Percentiles rank a stretch among this genome's conserved stretches.
phyloP scores from a whole-genome alignment of 2,113 vertebrate species.

The Piaya cayana region DNA sequence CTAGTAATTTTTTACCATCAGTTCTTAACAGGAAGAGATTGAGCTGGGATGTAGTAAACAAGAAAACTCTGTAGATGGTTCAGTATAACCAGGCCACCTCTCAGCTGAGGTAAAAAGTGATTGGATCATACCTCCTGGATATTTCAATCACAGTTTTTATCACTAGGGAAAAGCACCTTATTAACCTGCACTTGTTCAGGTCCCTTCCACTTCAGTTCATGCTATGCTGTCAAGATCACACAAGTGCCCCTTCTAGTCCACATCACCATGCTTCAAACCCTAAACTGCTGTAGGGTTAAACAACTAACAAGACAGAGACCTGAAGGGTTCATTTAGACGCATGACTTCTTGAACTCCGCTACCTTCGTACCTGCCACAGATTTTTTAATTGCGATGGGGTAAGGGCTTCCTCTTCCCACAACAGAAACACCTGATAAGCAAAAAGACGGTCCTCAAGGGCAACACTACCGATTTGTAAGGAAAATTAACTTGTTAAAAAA shows the following conservation, averaged over 20 bases:
- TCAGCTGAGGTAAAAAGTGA: background rate
- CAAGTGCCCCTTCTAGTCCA: background rate
- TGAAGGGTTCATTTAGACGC: background rate
- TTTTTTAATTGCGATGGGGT: background rate
- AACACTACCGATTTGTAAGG: background rate
- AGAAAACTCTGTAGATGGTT: background rate
- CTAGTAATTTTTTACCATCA: conserved; percentile 47
- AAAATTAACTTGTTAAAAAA: background rate
- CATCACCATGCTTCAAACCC: background rate
- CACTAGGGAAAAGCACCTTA: background rate
- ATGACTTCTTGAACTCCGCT: background rate
- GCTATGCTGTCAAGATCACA: background rate
- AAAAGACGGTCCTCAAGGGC: background rate
- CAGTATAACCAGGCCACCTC: background rate
- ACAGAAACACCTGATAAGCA: background rate
- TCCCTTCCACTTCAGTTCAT: background rate
- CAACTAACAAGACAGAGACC: rapidly evolving
- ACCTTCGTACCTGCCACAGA: background rate
- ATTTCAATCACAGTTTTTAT: conserved; percentile 4
- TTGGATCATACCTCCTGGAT: background rate
- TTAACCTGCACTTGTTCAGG: conserved; percentile 10
- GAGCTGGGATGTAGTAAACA: conserved; percentile 32
- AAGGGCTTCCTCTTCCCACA: background rate
- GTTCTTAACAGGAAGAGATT: conserved; percentile 18
- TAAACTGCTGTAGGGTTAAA: background rate